A percentile compares a stretch with the other conserved stretches of the same genome.
These are phyloP conservation scores for Hydractinia symbiolongicarpus DNA, from an alignment of 30 jellyfish, hydroid and myxozoan genomes.

Conservation along the genomic window DNA sequence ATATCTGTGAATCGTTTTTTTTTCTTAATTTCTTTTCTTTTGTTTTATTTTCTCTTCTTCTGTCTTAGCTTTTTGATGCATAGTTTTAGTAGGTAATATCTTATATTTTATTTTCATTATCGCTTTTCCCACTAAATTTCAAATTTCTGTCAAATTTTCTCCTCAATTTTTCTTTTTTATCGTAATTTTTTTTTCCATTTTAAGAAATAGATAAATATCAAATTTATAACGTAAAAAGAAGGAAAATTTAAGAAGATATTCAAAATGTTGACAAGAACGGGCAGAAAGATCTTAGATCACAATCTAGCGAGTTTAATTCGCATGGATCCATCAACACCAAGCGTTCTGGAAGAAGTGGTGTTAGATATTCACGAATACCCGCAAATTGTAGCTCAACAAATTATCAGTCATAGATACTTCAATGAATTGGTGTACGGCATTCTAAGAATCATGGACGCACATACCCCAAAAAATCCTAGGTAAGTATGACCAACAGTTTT, in stretches of 20 bases:
- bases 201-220: no score
- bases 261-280: conserved; percentile 24
- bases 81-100: no score
- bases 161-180: no score
- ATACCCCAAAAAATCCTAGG: conserved; percentile 74
- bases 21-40: no score
- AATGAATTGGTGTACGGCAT: conserved; percentile 76
- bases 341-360: conserved; percentile 61
- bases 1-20: no score
- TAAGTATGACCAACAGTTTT: background rate
- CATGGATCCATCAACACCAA: conserved; percentile 51
- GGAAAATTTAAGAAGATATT: background rate
- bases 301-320: conserved; percentile 50
- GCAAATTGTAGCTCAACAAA: conserved; percentile 56
- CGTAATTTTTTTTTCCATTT: no score
- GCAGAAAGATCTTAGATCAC: conserved; percentile 57
- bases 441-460: conserved; percentile 59
- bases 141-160: no score
- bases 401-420: conserved; percentile 60
- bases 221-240: no score
- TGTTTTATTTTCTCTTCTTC: no score
- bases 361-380: conserved; percentile 83
- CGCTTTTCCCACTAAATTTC: no score
- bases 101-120: no score
- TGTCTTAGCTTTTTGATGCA: no score